Conservation (phyloP, 1,140 invertebrate species). For the Pollicipes pollicipes region DNA sequence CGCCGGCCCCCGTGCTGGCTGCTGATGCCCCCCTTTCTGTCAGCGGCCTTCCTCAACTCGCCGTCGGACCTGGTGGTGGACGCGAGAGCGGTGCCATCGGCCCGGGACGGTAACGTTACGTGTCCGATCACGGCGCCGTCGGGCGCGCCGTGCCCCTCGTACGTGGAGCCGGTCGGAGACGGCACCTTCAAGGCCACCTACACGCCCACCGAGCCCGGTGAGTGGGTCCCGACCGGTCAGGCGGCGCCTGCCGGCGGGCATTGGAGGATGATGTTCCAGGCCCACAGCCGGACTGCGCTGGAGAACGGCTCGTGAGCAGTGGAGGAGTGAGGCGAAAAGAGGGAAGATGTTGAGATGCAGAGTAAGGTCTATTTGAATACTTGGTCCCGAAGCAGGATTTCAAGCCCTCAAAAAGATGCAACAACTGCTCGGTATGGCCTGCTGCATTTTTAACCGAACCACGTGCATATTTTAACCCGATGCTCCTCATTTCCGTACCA, state of each 20-base stretch:
- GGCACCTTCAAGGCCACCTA: conserved; percentile 67
- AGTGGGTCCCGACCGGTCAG: conserved; percentile 5
- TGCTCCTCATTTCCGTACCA: too few relatives aligned
- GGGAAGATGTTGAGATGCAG: background rate
- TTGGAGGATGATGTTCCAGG: too few relatives aligned
- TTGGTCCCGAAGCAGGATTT: too few relatives aligned
- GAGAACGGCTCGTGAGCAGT: too few relatives aligned
- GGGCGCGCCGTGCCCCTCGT: conserved; percentile 53
- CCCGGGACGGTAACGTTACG: conserved; percentile 43
- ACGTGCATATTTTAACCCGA: background rate
- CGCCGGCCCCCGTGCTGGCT: too few relatives aligned
- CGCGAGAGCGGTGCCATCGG: conserved; percentile 44
- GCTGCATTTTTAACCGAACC: conserved; percentile 9
- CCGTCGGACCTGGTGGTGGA: conserved; percentile 71
- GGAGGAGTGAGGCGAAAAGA: too few relatives aligned
- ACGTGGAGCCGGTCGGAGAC: conserved; percentile 51
- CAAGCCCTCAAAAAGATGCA: conserved; percentile 10
- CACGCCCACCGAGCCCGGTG: conserved; percentile 63
- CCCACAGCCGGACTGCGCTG: too few relatives aligned
- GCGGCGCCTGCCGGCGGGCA: conserved; percentile 1
- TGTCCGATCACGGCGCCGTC: conserved; percentile 66
- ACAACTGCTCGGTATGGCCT: conserved; percentile 11
- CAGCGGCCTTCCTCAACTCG: conserved; percentile 60
- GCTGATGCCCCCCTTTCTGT: too few relatives aligned
- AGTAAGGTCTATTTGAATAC: conserved; percentile 7